Evolutionary conservation across 2,797 vertebrate species (phyloP).

Genomic region (Sebastes dallii): DNA sequence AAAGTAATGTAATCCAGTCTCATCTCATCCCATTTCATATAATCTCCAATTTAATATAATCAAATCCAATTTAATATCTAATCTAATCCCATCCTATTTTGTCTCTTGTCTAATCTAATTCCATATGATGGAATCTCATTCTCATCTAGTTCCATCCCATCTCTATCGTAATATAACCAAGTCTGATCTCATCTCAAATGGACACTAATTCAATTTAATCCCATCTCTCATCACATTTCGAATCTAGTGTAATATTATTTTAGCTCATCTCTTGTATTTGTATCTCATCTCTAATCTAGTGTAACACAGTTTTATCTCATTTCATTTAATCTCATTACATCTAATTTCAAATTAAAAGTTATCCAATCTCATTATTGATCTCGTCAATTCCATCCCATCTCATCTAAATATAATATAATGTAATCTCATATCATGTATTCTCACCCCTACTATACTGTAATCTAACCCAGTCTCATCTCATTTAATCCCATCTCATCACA

Average conservation of each 20-base stretch:
- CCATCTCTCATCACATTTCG: too few relatives aligned
- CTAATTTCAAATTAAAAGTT: too few relatives aligned
- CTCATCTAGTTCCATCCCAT: too few relatives aligned
- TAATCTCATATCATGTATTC: background rate
- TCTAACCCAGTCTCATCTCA: background rate
- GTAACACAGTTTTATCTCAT: too few relatives aligned
- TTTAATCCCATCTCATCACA: background rate
- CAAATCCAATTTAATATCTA: background rate
- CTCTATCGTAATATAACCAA: too few relatives aligned
- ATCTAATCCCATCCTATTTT: background rate
- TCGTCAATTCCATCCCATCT: background rate
- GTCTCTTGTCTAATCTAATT: background rate
- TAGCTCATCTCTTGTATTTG: too few relatives aligned
- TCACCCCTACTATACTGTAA: background rate
- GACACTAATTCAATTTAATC: too few relatives aligned
- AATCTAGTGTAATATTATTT: too few relatives aligned
- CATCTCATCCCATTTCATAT: background rate
- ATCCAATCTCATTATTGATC: too few relatives aligned
- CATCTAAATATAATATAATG: background rate
- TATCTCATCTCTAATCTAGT: too few relatives aligned
- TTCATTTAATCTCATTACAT: too few relatives aligned
- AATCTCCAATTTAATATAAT: background rate
- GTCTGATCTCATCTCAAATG: too few relatives aligned
- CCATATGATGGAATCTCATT: background rate
- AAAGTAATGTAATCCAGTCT: background rate